A percentile compares a stretch with the other conserved stretches of the same genome.
phyloP scores from a whole-genome alignment of 1,140 invertebrate genomes.

The Cotesia chilonis region DNA sequence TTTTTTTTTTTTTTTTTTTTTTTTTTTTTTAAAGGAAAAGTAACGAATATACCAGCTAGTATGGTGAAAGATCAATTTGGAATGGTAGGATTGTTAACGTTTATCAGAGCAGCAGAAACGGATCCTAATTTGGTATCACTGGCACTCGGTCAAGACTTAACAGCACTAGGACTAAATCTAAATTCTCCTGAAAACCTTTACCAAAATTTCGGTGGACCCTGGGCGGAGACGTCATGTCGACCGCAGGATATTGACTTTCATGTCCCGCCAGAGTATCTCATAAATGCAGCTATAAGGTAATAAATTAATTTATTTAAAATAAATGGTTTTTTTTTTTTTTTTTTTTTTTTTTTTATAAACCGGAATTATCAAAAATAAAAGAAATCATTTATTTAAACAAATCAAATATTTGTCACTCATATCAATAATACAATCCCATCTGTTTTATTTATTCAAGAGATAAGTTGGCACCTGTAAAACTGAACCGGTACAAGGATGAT shows the following conservation, averaged over 20 bases:
- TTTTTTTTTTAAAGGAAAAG: slow-evolving; percentile 74
- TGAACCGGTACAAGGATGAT: slow-evolving; percentile 98
- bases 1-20: too few species aligned
- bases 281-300: slow-evolving; percentile 85
- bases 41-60: slow-evolving; percentile 96
- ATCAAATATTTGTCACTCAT: too few species aligned
- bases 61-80: slow-evolving; percentile 99
- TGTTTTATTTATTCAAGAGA: slow-evolving; percentile 70
- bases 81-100: slow-evolving; percentile 96
- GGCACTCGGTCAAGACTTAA: slow-evolving; percentile 96
- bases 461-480: slow-evolving; percentile 93
- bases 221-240: slow-evolving; percentile 96
- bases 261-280: slow-evolving; percentile 98
- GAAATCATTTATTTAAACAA: too few species aligned
- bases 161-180: slow-evolving; percentile 95
- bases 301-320: neutral
- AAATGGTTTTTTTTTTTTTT: too few species aligned
- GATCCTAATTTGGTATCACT: slow-evolving; percentile 95
- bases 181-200: slow-evolving; percentile 97
- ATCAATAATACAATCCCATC: slow-evolving; percentile 6
- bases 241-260: slow-evolving; percentile 99
- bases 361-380: too few species aligned
- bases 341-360: too few species aligned
- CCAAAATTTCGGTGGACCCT: slow-evolving; percentile 97
- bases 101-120: slow-evolving; percentile 96